Evolutionary conservation across 2,113 vertebrate species (phyloP).

Genomic region (Picathartes gymnocephalus): DNA sequence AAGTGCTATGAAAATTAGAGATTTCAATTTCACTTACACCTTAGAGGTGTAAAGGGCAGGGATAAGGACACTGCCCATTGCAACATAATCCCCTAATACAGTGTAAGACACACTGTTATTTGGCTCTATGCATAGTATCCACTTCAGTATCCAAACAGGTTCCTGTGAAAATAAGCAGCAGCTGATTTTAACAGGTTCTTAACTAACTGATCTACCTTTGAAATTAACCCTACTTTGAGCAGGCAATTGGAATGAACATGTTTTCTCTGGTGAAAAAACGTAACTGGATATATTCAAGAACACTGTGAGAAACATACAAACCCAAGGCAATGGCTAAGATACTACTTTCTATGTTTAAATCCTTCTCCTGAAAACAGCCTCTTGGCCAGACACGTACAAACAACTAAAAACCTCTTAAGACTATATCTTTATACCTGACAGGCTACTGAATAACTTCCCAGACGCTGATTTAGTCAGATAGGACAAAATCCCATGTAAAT

Average conservation of each 20-base stretch:
- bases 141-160: not conserved
- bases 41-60: not conserved
- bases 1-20: not conserved
- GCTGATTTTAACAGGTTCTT: not conserved
- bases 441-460: not conserved
- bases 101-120: not conserved
- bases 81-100: not conserved
- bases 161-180: not conserved
- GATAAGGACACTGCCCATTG: not conserved
- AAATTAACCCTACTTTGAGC: not conserved
- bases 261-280: not conserved
- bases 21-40: not conserved
- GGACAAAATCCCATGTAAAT: not conserved
- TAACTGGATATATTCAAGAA: not conserved
- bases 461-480: not conserved
- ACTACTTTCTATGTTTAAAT: not conserved
- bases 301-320: not conserved
- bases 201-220: not conserved
- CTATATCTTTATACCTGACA: not conserved
- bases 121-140: not conserved
- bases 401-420: not conserved
- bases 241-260: not conserved
- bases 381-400: not conserved
- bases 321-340: not conserved
- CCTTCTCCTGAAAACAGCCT: not conserved